Percentiles rank a stretch among this genome's conserved stretches.
Conservation (phyloP, 2,797 vertebrate genomes). For the Diceros bicornis region DNA sequence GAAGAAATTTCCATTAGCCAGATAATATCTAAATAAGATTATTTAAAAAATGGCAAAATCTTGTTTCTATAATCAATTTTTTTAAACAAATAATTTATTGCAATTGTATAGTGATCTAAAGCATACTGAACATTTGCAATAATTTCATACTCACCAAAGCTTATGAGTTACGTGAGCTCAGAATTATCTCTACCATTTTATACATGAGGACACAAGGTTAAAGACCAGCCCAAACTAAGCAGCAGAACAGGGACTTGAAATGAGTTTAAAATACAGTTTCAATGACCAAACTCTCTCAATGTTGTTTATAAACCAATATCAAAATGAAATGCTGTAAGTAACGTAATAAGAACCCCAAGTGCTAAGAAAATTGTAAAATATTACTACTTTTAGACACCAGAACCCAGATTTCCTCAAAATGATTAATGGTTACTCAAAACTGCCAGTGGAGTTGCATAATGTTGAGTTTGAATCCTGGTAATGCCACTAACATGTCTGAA, state of each 20-base stretch:
- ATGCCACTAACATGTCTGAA: neutral
- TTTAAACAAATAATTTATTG: constrained; percentile 28
- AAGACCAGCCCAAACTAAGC: neutral
- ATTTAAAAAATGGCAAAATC: neutral
- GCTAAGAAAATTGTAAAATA: constrained; percentile 3
- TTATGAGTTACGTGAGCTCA: neutral
- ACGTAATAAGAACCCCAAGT: neutral
- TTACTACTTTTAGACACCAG: constrained; percentile 12
- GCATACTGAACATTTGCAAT: neutral
- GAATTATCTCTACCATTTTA: constrained; percentile 45
- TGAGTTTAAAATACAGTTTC: neutral
- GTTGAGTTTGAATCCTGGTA: neutral
- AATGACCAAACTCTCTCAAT: constrained; percentile 24
- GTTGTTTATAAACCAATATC: neutral
- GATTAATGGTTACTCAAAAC: neutral
- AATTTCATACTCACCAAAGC: constrained; percentile 19
- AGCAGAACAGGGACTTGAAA: neutral
- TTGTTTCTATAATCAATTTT: constrained; percentile 33
- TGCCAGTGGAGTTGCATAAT: neutral
- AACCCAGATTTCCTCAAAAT: neutral
- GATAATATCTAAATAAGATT: neutral
- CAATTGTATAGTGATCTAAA: neutral
- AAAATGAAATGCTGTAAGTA: constrained; percentile 19
- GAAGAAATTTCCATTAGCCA: neutral
- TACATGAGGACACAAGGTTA: neutral